Conservation (phyloP, 2,113 vertebrate genomes). For the Brienomyrus brachyistius region DNA sequence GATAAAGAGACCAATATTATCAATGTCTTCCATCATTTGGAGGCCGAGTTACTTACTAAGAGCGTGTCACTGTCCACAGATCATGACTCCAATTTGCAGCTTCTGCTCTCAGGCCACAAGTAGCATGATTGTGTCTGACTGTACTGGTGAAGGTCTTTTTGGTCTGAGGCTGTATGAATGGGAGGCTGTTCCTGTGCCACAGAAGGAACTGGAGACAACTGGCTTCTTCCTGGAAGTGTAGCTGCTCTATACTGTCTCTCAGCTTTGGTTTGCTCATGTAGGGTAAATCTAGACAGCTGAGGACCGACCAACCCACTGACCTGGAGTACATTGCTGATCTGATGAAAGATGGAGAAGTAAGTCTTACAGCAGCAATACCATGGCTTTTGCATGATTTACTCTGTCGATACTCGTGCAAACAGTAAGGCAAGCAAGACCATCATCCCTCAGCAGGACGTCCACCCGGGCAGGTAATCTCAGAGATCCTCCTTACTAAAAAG, state of each 20-base stretch:
- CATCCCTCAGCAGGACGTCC: neutral
- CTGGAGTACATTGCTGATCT: slow-evolving; percentile 41
- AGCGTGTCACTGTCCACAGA: neutral
- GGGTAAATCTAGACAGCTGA: slow-evolving; percentile 55
- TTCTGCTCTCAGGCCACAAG: neutral
- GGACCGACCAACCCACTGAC: slow-evolving; percentile 39
- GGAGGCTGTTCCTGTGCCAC: neutral
- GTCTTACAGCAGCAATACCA: slow-evolving; percentile 25
- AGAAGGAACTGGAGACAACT: neutral
- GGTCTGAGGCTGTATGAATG: neutral
- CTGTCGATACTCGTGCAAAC: neutral
- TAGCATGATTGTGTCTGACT: neutral
- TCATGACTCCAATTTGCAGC: neutral
- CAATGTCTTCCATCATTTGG: neutral
- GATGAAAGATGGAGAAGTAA: slow-evolving; percentile 56
- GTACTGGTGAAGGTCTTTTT: neutral
- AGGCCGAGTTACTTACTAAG: neutral
- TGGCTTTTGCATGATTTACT: neutral
- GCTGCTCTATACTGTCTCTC: slow-evolving; percentile 26
- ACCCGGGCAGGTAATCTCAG: neutral
- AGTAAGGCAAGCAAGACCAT: neutral
- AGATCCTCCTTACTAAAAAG: neutral
- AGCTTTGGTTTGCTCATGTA: slow-evolving; percentile 62
- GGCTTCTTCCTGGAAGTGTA: neutral
- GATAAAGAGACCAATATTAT: neutral